Conservation (phyloP, 2,113 vertebrate genomes). For the Sebastes schlegelii region DNA sequence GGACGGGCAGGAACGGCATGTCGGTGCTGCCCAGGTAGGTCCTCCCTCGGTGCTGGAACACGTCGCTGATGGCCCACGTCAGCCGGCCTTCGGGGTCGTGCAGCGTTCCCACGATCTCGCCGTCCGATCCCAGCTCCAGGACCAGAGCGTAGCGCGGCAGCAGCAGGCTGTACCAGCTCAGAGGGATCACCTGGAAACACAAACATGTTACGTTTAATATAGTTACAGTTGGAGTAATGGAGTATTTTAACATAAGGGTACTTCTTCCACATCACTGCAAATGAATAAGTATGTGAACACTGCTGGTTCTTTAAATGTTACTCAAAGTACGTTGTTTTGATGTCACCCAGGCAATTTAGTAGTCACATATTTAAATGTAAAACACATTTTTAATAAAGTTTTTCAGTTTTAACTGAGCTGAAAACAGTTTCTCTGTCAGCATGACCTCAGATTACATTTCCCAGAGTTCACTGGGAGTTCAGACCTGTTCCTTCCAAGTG, state of each 20-base stretch:
- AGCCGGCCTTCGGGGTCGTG: conserved; percentile 59
- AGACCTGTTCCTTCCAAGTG: background rate
- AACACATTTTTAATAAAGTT: background rate
- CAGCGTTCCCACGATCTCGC: conserved; percentile 63
- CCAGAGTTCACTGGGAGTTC: conserved; percentile 32
- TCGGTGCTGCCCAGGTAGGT: conserved; percentile 78
- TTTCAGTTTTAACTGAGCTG: background rate
- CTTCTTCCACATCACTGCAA: too few species aligned
- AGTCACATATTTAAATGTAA: background rate
- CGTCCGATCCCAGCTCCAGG: conserved; percentile 70
- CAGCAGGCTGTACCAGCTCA: conserved; percentile 70
- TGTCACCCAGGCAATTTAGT: background rate
- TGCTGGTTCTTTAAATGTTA: too few species aligned
- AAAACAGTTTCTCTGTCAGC: background rate
- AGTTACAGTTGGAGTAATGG: too few species aligned
- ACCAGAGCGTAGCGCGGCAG: conserved; percentile 77
- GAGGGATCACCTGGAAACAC: conserved; percentile 68
- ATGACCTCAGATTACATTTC: background rate
- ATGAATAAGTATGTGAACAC: too few species aligned
- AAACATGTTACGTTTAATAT: background rate
- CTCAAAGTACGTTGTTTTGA: too few species aligned
- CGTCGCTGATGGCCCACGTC: conserved; percentile 79
- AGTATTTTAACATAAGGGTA: too few species aligned
- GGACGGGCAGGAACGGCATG: conserved; percentile 76
- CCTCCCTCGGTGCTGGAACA: conserved; percentile 77